Evolutionary conservation across 1,140 invertebrate genomes (phyloP).

Genomic region (Oryctes rhinoceros): DNA sequence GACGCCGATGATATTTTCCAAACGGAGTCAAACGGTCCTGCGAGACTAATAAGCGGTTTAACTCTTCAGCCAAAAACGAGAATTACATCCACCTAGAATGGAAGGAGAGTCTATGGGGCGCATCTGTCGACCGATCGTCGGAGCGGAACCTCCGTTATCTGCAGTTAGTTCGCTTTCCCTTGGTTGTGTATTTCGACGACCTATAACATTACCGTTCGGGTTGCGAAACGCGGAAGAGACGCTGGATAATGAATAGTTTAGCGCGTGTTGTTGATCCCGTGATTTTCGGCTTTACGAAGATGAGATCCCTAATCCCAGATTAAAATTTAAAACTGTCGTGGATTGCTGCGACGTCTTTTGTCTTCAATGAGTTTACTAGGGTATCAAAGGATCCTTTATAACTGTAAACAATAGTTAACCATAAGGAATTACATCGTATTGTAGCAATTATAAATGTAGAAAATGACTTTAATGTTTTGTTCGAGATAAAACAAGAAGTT

Average conservation of each 20-base stretch:
- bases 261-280: neutral
- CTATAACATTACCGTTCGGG: neutral
- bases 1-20: neutral
- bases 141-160: neutral
- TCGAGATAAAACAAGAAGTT: no score
- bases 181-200: neutral
- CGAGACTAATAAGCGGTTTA: constrained; percentile 14
- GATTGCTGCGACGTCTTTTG: neutral
- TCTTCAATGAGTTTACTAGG: neutral
- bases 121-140: neutral
- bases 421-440: no score
- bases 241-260: neutral
- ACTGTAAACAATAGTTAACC: no score
- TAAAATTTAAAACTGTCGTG: neutral
- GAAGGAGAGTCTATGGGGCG: neutral
- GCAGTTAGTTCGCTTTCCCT: neutral
- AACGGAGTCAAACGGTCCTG: neutral
- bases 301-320: neutral
- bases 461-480: no score
- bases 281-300: neutral
- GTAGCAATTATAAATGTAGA: no score
- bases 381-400: no score
- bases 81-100: neutral
- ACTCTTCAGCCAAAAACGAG: constrained; percentile 10
- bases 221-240: neutral